phyloP scores from a whole-genome alignment of 2,113 vertebrate genomes.

The Brachionichthys hirsutus region DNA sequence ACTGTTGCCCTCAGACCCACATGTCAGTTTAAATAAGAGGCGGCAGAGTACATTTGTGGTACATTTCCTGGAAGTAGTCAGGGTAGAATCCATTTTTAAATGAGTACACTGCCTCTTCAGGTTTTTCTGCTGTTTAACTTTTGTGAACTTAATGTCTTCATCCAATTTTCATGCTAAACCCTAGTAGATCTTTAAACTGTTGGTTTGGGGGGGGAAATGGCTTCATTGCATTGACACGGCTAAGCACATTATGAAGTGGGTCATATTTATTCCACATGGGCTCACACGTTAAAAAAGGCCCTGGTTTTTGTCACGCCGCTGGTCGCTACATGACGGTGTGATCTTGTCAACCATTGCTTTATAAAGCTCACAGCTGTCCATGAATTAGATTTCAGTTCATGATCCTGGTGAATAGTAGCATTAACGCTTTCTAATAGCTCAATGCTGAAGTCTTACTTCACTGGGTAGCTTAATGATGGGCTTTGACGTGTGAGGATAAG shows the following conservation, averaged over 20 bases:
- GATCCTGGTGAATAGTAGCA: background rate
- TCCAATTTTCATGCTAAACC: background rate
- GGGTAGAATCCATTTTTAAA: slow-evolving; percentile 20
- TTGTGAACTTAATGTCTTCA: slow-evolving; percentile 7
- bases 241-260: slow-evolving; percentile 1
- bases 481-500: slow-evolving; percentile 33
- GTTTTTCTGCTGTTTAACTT: background rate
- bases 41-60: slow-evolving; percentile 27
- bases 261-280: slow-evolving; percentile 3
- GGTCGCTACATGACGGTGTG: slow-evolving; percentile 1
- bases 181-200: background rate
- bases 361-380: slow-evolving; percentile 1
- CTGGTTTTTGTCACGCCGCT: slow-evolving; percentile 1
- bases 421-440: background rate
- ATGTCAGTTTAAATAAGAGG: slow-evolving; percentile 57
- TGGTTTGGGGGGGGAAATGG: background rate
- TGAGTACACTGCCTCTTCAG: background rate
- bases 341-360: background rate
- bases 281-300: background rate
- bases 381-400: background rate
- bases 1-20: slow-evolving; percentile 58
- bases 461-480: slow-evolving; percentile 13
- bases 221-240: slow-evolving; percentile 1
- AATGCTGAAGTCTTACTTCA: slow-evolving; percentile 13
- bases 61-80: slow-evolving; percentile 25